phyloP scores from a whole-genome alignment of 2,797 vertebrate genomes.

The Chiloscyllium punctatum region DNA sequence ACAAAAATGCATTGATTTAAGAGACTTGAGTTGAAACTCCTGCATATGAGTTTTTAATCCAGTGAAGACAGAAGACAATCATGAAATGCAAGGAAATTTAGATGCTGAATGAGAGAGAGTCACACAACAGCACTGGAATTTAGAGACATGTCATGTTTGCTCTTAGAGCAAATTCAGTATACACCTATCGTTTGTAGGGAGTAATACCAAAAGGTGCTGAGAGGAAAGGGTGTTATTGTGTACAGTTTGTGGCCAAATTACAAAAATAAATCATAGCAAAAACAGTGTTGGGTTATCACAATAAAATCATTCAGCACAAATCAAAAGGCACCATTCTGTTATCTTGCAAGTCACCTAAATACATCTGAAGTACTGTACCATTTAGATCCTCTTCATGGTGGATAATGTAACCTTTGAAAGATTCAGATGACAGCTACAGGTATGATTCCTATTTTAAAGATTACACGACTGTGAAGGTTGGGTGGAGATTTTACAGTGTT shows the following conservation, averaged over 20 bases:
- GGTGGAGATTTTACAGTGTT: background rate
- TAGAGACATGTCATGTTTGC: background rate
- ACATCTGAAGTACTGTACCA: background rate
- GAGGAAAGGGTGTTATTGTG: background rate
- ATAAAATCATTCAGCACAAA: background rate
- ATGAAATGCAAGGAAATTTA: background rate
- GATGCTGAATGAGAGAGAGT: background rate
- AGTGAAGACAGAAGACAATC: background rate
- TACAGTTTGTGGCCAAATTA: background rate
- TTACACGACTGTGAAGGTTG: background rate
- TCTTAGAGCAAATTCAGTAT: background rate
- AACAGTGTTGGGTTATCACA: background rate
- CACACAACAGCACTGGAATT: background rate
- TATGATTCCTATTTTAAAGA: background rate
- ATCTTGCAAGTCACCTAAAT: background rate
- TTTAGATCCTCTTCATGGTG: background rate
- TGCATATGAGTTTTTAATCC: background rate
- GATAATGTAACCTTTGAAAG: background rate
- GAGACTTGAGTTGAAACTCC: background rate
- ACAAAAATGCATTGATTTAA: background rate
- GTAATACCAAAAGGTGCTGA: background rate
- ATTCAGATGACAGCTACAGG: background rate
- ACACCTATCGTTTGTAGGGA: background rate
- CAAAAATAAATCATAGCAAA: background rate
- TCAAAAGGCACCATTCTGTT: background rate